Base-by-base conservation (phyloP, 2,113 vertebrate genomes). In the Malurus melanocephalus region DNA sequence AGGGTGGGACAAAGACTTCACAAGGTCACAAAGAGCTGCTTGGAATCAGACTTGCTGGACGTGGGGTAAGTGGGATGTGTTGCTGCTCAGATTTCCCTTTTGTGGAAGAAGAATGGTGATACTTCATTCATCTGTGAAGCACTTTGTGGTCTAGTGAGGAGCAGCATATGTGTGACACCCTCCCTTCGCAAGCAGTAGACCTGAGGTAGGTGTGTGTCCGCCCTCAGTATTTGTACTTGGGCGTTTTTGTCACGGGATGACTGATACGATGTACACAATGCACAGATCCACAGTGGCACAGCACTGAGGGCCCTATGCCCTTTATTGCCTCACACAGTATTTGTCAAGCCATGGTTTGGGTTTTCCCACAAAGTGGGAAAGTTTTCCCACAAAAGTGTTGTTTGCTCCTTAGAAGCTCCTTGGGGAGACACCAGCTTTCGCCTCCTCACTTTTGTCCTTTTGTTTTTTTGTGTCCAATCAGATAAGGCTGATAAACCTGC, bases 251-350 rank as follows among this genome's bases (percentile, higher is more conserved):
- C 28, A 12, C 28, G 51, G 40, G 33, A 0, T 53, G 49, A 11
- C 43, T 55, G 59, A 7, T 28, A 4, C 0, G 1, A 6, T 1
- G 0, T 5, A 10, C 10, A 6, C 0, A 0, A 6, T 55, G 23
- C 1, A 1, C 12, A 13, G 26, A 20, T 46, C 20, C 1, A 11
- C 28, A 22, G 40, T 32, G n/a, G n/a, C 42, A 30, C 24, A 19
- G 22, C 45, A 28, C 65, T 5, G 45, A n/a, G 10, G 23, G 51
- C 42, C 27, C 1, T 27, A 4, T 0, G 1, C 7, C 13, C 32
- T 71, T 35, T 52, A 9, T 74, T 61, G 72, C 56, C 24, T 71
- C 35, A 14, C 30, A 5, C 38, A 64, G 53, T 22, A 49, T 22
- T 32, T 67, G 19, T 30, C 33, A 43, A 85, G 30, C 26, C 8